phyloP scores from a whole-genome alignment of 2,113 vertebrate species.

The Pitta sordida region DNA sequence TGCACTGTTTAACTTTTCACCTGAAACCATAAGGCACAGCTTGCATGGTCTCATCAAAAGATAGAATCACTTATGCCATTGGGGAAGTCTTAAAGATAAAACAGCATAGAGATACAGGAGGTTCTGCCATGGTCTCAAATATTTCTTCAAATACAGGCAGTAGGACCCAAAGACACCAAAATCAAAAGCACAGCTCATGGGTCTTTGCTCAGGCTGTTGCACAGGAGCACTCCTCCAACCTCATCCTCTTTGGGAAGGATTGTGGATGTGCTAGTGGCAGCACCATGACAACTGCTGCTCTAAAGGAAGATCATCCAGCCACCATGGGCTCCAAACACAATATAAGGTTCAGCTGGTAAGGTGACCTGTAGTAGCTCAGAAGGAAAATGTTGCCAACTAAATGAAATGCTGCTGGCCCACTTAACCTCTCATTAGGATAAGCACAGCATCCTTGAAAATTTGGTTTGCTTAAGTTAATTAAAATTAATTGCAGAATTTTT shows the following conservation, averaged over 20 bases:
- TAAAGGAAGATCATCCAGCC: background rate
- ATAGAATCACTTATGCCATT: background rate
- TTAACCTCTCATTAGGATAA: background rate
- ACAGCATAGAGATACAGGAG: background rate
- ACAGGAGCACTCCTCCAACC: background rate
- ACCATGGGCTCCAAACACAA: background rate
- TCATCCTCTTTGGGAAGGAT: background rate
- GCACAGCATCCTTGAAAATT: background rate
- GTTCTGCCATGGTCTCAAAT: background rate
- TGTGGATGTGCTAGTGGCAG: background rate
- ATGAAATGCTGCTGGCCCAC: background rate
- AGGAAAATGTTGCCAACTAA: background rate
- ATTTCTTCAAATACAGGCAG: background rate
- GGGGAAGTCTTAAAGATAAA: background rate
- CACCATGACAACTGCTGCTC: background rate
- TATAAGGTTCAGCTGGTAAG: background rate
- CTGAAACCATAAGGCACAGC: background rate
- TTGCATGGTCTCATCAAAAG: background rate
- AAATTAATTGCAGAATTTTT: background rate
- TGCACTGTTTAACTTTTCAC: background rate
- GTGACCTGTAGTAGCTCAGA: background rate
- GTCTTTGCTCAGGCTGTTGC: background rate
- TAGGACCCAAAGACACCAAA: background rate
- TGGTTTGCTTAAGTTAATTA: slow-evolving; percentile 1
- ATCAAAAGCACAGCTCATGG: background rate